Conservation (phyloP, 2,113 vertebrate genomes). For the Tragelaphus imberbis region DNA sequence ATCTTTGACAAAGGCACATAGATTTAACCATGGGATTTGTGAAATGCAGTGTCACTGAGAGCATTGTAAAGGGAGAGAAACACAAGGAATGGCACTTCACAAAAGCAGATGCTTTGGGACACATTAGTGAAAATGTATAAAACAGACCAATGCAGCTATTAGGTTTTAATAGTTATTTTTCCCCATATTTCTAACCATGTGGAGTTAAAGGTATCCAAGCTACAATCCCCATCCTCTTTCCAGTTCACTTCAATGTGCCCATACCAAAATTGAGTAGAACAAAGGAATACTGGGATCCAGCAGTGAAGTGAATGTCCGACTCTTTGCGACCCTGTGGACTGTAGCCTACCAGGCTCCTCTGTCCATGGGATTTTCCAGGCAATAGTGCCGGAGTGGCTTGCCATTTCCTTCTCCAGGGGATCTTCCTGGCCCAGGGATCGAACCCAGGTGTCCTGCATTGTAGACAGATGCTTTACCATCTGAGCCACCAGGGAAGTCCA, state of each 20-base stretch:
- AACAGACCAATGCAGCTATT: background rate
- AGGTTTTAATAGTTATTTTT: background rate
- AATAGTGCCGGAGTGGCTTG: too few relatives aligned
- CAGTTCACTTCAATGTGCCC: background rate
- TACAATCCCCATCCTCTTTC: background rate
- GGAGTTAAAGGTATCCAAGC: background rate
- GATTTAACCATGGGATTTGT: background rate
- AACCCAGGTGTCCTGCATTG: too few relatives aligned
- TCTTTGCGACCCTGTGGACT: too few relatives aligned
- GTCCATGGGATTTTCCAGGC: too few relatives aligned
- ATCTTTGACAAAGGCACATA: background rate
- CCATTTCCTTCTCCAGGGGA: too few relatives aligned
- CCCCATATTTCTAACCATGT: background rate
- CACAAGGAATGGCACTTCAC: background rate
- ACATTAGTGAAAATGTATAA: background rate
- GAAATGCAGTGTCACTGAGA: background rate
- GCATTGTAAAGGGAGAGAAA: background rate
- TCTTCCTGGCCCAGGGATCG: too few relatives aligned
- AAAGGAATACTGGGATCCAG: background rate
- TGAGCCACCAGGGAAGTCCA: too few relatives aligned
- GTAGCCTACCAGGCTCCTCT: too few relatives aligned
- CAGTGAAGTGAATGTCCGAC: background rate
- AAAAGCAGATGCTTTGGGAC: background rate
- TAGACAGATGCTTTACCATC: too few relatives aligned
- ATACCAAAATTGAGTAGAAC: constrained; percentile 12